Percentiles rank a stretch among this genome's conserved stretches.
These are phyloP conservation scores for Sturmia bella DNA, from an alignment of 2,888 invertebrate species.

Conservation along the genomic window DNA sequence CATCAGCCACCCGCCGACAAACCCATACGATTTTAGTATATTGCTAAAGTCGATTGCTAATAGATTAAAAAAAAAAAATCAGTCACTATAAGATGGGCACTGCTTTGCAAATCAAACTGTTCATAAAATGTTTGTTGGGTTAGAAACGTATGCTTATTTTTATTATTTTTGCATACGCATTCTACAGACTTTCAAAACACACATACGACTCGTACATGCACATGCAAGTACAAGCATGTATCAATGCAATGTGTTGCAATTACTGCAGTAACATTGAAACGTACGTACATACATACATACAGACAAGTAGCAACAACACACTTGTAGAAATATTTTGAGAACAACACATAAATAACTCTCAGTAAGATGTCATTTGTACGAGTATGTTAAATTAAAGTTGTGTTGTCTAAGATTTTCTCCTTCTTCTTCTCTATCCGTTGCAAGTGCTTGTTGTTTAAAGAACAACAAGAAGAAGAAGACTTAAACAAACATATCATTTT, in stretches of 20 bases:
- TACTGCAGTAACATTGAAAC: conserved; percentile 25
- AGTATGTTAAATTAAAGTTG: conserved; percentile 56
- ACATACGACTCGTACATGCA: background rate
- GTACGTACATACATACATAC: conserved; percentile 10
- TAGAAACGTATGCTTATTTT: background rate
- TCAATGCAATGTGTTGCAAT: conserved; percentile 22
- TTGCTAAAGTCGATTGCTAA: too few species aligned
- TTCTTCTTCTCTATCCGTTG: background rate
- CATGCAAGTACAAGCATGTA: background rate
- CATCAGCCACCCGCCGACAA: too few species aligned
- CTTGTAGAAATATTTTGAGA: conserved; percentile 28
- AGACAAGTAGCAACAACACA: conserved; percentile 23
- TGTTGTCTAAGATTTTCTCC: conserved; percentile 29
- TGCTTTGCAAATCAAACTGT: too few species aligned
- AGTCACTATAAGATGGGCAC: too few species aligned
- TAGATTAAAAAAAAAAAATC: too few species aligned
- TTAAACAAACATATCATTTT: conserved; percentile 33
- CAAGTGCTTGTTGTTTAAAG: conserved; percentile 27
- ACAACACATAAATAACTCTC: conserved; percentile 66
- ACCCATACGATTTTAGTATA: too few species aligned
- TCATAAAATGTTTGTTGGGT: conserved; percentile 17
- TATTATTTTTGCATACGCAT: conserved; percentile 26
- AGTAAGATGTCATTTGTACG: conserved; percentile 64
- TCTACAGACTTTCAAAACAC: conserved; percentile 20
- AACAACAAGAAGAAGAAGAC: conserved; percentile 16